A percentile compares a stretch with the other conserved stretches of the same genome.
Evolutionary conservation across 2,888 invertebrate species (phyloP).

Genomic region (Omphaloscelis lunosa): DNA sequence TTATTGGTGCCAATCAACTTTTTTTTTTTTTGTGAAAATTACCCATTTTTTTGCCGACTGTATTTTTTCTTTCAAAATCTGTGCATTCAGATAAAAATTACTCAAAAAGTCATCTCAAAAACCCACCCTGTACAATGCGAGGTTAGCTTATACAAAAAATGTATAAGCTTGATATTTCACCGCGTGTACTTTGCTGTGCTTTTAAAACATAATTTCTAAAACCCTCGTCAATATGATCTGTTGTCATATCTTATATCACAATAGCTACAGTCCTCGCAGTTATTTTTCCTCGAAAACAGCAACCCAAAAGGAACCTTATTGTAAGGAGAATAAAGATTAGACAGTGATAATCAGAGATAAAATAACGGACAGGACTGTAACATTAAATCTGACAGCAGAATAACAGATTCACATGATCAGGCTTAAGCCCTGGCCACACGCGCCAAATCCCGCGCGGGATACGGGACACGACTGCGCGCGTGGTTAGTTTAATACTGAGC

Average conservation of each 20-base stretch:
- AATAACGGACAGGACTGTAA: too few species aligned
- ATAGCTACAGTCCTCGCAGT: neutral
- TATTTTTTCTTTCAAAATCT: neutral
- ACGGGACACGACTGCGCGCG: neutral
- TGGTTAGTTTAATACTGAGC: too few species aligned
- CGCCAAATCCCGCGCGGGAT: neutral
- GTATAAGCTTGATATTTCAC: neutral
- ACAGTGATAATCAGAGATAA: neutral
- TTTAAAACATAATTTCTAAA: constrained; percentile 6
- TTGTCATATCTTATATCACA: neutral
- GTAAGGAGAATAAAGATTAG: neutral
- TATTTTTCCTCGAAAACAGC: neutral
- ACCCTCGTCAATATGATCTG: neutral
- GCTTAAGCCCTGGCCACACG: neutral
- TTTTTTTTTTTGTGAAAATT: too few species aligned
- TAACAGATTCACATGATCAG: constrained; percentile 5
- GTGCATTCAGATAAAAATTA: neutral
- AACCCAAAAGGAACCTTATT: neutral
- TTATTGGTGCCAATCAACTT: neutral
- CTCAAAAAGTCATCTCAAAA: neutral
- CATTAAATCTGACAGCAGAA: neutral
- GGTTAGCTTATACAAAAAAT: neutral
- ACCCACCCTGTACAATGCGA: neutral
- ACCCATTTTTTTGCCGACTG: neutral
- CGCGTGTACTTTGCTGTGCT: neutral